Evolutionary conservation across 2,797 vertebrate species (phyloP), one percentile per base, ranked within the genome.

Genomic region (Sorex maritimensis): DNA sequence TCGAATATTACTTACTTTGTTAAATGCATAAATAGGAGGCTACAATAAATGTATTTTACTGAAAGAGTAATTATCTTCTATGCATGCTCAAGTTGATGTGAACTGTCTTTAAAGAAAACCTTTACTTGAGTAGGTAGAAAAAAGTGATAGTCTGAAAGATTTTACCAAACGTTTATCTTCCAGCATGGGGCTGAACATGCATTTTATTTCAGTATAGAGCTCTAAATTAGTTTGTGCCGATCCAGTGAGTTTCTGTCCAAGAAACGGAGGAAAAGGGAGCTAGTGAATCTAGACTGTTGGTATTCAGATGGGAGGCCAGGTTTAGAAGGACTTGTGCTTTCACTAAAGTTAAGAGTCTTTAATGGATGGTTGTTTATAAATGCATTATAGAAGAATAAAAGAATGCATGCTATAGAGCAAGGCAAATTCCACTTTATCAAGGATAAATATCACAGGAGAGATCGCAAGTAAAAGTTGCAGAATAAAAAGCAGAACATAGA

Each of bases 1-100:
- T 87, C 9, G 21, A 85, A 83, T 14, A 21, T 93, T 86, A 89
- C 81, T 93, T 5, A 85, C 86, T 96, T 95, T 92, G 80, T 87
- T 34, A 90, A 93, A 86, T 85, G 55, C 12, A 69, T 65, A 86
- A 94, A 84, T 86, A 91, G 8, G 28, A 91, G 23, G 5, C 9
- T 58, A 90, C 38, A n/a, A 34, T 95, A 95, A 93, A 94, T 90
- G n/a, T 91, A 85, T 15, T 72, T 81, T 41, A 58, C 78, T 34
- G 67, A 41, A 91, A 92, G 41, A 75, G 28, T 5, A 83, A 92
- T 94, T 75, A 67, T 34, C 38, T 91, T 68, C 46, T 94, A 30
- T 88, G 67, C 77, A 30, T 88, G 61, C 80, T 92, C 65, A 94
- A 88, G 88, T 82, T 41, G 82, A 85, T 26, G 30, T 69, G 21